These are phyloP conservation scores for Gymnarchus niloticus DNA, from an alignment of 2,113 vertebrate genomes.

Conservation along the genomic window DNA sequence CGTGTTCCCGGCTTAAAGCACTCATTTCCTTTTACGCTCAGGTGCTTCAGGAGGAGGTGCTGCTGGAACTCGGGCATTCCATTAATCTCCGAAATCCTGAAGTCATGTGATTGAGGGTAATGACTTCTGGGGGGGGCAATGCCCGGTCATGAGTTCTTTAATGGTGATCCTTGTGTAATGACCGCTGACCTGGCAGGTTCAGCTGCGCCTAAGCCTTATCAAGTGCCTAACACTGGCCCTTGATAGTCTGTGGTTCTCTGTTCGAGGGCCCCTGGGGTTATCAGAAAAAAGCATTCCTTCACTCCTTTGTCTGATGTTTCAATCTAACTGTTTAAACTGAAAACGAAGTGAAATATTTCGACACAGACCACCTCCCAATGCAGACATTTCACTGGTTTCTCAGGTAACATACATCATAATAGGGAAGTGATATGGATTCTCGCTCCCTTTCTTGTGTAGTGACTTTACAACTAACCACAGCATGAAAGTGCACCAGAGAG, in stretches of 20 bases:
- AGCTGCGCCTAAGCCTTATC: conserved; percentile 1
- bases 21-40: not conserved
- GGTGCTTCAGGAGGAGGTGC: not conserved
- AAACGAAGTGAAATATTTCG: not conserved
- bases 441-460: not conserved
- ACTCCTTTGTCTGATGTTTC: conserved; percentile 8
- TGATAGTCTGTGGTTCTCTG: not conserved
- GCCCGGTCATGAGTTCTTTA: not conserved
- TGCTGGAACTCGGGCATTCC: not conserved
- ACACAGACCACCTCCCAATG: not conserved
- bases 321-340: not conserved
- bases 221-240: not conserved
- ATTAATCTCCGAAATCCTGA: conserved; percentile 13
- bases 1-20: not conserved
- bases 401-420: not conserved
- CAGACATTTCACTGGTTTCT: not conserved
- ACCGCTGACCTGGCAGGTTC: not conserved
- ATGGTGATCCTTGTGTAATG: not conserved
- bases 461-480: not conserved
- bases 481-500: not conserved
- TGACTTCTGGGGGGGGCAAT: not conserved
- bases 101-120: not conserved
- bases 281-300: conserved; percentile 21
- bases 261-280: not conserved
- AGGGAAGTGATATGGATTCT: not conserved